Evolutionary conservation across 2,888 invertebrate genomes (phyloP).

Genomic region (Melanostoma mellinum): DNA sequence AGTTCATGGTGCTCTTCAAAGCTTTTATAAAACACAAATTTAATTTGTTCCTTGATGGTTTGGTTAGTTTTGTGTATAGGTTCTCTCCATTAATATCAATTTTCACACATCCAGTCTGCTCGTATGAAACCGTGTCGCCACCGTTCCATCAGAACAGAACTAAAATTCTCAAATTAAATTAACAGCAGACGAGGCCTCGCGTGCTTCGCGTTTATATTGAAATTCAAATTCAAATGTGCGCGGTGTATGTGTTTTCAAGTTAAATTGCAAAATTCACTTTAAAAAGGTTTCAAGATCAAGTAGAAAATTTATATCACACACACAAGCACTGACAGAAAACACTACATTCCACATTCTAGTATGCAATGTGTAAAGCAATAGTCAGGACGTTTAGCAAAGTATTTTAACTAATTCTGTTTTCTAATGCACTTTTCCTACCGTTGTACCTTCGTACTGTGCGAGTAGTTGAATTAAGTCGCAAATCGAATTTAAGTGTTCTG

Average conservation of each 20-base stretch:
- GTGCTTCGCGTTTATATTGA: too few species aligned
- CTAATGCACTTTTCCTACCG: neutral
- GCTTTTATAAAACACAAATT: too few species aligned
- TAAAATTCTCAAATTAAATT: constrained; percentile 56
- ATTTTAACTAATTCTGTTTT: constrained; percentile 31
- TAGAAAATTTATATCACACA: constrained; percentile 15
- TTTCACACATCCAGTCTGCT: too few species aligned
- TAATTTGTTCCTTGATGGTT: neutral
- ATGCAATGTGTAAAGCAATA: constrained; percentile 44
- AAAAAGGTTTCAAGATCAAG: constrained; percentile 43
- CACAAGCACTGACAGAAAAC: neutral
- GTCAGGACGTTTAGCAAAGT: constrained; percentile 20
- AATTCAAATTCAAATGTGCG: constrained; percentile 8
- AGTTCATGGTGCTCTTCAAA: too few species aligned
- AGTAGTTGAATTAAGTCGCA: constrained; percentile 15
- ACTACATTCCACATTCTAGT: neutral
- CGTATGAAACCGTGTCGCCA: neutral
- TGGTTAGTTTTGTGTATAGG: neutral
- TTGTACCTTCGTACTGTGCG: neutral
- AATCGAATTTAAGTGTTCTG: constrained; percentile 15
- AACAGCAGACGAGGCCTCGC: constrained; percentile 32
- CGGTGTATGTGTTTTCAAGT: constrained; percentile 10
- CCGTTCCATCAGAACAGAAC: constrained; percentile 23
- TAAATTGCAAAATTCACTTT: constrained; percentile 65
- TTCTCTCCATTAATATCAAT: too few species aligned